Evolutionary conservation across 1,140 invertebrate genomes (phyloP).

Genomic region (Diploscapter pachys): DNA sequence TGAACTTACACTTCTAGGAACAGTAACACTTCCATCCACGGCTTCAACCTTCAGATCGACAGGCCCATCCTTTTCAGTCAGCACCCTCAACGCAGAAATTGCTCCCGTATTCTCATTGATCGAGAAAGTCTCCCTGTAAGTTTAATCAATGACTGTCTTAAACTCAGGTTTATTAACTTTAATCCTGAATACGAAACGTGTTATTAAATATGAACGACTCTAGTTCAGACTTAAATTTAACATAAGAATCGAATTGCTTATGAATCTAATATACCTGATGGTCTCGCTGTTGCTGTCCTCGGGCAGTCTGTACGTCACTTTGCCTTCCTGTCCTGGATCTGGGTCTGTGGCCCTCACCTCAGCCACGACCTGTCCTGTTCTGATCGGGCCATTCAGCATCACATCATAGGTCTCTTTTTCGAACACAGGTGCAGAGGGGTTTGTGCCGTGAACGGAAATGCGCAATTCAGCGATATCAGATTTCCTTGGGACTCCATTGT

Average conservation of each 20-base stretch:
- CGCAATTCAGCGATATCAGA: slow-evolving; percentile 28
- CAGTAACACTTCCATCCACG: slow-evolving; percentile 8
- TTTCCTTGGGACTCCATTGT: slow-evolving; percentile 38
- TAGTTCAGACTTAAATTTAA: too few species aligned
- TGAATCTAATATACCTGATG: slow-evolving; percentile 13
- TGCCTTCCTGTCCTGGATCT: slow-evolving; percentile 43
- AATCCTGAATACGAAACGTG: too few species aligned
- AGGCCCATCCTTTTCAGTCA: not conserved
- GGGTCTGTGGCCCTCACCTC: slow-evolving; percentile 44
- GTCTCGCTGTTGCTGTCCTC: slow-evolving; percentile 18
- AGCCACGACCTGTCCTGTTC: slow-evolving; percentile 32
- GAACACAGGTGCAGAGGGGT: slow-evolving; percentile 45
- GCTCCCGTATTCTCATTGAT: slow-evolving; percentile 7
- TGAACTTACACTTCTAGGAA: not conserved
- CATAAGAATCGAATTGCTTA: too few species aligned
- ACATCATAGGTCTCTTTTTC: slow-evolving; percentile 42
- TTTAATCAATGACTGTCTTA: too few species aligned
- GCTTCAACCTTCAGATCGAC: slow-evolving; percentile 11
- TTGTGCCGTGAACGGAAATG: slow-evolving; percentile 36
- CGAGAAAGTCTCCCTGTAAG: too few species aligned
- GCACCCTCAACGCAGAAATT: not conserved
- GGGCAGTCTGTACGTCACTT: slow-evolving; percentile 40
- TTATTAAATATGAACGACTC: too few species aligned
- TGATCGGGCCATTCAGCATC: slow-evolving; percentile 32
- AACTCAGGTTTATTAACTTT: too few species aligned